phyloP scores from a whole-genome alignment of 2,888 invertebrate genomes.

The Brachyptera risi region DNA sequence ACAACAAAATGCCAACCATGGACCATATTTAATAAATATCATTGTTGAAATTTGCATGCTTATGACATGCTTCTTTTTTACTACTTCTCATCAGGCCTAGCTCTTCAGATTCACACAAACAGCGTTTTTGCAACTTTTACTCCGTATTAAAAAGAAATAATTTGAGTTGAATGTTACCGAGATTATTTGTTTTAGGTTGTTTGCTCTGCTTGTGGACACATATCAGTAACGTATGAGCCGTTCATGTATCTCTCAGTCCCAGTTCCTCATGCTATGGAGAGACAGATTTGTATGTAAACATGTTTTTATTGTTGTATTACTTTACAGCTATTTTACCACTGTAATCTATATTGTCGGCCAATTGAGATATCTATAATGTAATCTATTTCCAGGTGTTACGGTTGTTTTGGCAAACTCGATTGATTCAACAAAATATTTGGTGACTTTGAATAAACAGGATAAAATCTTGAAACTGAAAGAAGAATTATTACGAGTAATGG shows the following conservation, averaged over 20 bases:
- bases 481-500: constrained; percentile 46
- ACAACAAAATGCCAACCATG: too few species aligned
- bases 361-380: neutral
- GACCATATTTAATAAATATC: too few species aligned
- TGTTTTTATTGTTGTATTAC: neutral
- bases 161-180: neutral
- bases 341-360: neutral
- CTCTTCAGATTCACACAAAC: too few species aligned
- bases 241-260: constrained; percentile 66
- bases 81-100: too few species aligned
- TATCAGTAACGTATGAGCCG: constrained; percentile 61
- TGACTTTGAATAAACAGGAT: constrained; percentile 55
- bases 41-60: too few species aligned
- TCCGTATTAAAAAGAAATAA: too few species aligned
- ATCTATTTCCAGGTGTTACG: constrained; percentile 46
- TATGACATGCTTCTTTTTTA: too few species aligned
- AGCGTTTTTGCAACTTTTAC: too few species aligned
- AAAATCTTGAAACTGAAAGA: constrained; percentile 52
- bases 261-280: constrained; percentile 58
- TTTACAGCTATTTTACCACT: too few species aligned
- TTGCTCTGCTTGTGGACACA: constrained; percentile 56
- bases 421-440: constrained; percentile 48
- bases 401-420: constrained; percentile 48
- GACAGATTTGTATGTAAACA: constrained; percentile 49
- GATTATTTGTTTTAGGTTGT: constrained; percentile 49